These are phyloP conservation scores for Kradibia gibbosae DNA, from an alignment of 1,140 invertebrate species.

Conservation along the genomic window DNA sequence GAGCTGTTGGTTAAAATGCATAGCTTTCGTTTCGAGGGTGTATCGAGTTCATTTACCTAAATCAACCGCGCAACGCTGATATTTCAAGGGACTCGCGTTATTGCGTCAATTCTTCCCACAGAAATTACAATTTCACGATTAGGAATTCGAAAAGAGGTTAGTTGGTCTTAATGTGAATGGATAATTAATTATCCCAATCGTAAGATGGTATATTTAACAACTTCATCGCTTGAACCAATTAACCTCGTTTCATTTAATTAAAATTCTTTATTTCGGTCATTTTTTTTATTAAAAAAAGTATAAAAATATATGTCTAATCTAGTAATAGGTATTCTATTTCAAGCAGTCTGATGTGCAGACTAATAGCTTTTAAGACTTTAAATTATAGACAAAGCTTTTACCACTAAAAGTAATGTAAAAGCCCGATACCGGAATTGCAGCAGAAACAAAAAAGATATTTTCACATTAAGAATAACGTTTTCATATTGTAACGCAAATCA, in stretches of 20 bases:
- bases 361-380: too few relatives aligned
- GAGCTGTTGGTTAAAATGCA: not conserved
- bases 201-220: conserved; percentile 29
- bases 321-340: too few relatives aligned
- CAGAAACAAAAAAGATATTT: too few relatives aligned
- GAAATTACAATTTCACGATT: conserved; percentile 42
- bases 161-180: conserved; percentile 35
- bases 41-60: not conserved
- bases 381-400: too few relatives aligned
- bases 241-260: conserved; percentile 25
- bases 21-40: not conserved
- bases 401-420: too few relatives aligned
- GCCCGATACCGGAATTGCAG: too few relatives aligned
- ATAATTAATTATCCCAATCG: conserved; percentile 28
- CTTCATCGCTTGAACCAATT: conserved; percentile 28
- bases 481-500: too few relatives aligned
- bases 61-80: too few relatives aligned
- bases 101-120: not conserved
- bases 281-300: not conserved
- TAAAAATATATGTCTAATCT: too few relatives aligned
- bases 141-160: conserved; percentile 43
- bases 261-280: not conserved
- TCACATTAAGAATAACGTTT: too few relatives aligned
- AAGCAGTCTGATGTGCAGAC: not conserved
- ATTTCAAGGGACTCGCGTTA: not conserved